Conservation (phyloP, 2,113 vertebrate species). For the Australoheros scitulus region DNA sequence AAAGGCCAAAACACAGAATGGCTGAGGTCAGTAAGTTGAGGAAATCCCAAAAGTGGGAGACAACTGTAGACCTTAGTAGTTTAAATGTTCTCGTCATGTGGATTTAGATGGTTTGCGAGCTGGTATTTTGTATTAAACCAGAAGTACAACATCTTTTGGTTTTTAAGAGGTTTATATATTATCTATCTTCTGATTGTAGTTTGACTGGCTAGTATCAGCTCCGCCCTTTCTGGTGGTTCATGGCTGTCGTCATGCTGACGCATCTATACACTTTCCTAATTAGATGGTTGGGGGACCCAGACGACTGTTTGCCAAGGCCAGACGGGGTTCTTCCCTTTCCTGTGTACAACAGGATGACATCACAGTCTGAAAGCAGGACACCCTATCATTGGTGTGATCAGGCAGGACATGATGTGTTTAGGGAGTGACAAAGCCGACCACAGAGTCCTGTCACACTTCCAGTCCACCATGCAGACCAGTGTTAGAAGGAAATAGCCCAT, state of each 20-base stretch:
- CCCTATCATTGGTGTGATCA: conserved; percentile 55
- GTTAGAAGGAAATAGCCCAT: conserved; percentile 47
- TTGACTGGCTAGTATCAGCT: conserved; percentile 41
- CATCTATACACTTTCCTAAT: conserved; percentile 60
- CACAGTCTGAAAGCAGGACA: conserved; percentile 58
- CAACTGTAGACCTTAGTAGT: conserved; percentile 31
- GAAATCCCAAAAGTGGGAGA: conserved; percentile 67
- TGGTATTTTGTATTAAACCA: conserved; percentile 24
- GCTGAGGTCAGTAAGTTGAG: conserved; percentile 67
- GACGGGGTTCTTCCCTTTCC: conserved; percentile 59
- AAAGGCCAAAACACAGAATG: conserved; percentile 60
- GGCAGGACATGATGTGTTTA: conserved; percentile 45
- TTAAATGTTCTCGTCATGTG: conserved; percentile 28
- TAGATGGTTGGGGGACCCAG: conserved; percentile 59
- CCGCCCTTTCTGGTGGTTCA: conserved; percentile 49
- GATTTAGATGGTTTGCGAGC: conserved; percentile 20
- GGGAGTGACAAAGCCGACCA: conserved; percentile 57
- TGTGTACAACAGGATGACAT: conserved; percentile 66
- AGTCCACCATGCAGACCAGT: conserved; percentile 32
- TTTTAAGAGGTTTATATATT: conserved; percentile 23
- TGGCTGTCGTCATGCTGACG: conserved; percentile 62
- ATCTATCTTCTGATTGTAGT: conserved; percentile 5
- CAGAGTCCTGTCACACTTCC: conserved; percentile 34
- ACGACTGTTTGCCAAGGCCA: conserved; percentile 49
- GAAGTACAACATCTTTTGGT: conserved; percentile 19